Conservation (phyloP, 2,113 vertebrate genomes). For the Bucco capensis region DNA sequence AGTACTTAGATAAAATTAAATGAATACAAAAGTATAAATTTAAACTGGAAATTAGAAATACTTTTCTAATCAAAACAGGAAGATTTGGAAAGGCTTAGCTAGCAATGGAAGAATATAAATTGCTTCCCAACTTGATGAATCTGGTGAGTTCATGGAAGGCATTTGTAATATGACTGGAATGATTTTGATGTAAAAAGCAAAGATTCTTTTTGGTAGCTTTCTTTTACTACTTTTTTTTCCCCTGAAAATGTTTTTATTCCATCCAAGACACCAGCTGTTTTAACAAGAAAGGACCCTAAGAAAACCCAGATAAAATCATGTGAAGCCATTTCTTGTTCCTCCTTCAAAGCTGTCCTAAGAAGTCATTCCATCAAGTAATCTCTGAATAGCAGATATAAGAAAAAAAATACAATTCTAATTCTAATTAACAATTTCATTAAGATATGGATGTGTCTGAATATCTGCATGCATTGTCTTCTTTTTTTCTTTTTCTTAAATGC, state of each 20-base stretch:
- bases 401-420: not conserved
- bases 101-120: not conserved
- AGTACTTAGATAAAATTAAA: constrained; percentile 7
- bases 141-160: not conserved
- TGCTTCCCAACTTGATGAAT: not conserved
- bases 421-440: not conserved
- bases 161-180: not conserved
- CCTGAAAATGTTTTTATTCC: not conserved
- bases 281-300: not conserved
- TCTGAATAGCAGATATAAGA: not conserved
- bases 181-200: not conserved
- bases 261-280: not conserved
- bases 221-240: not conserved
- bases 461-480: not conserved
- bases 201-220: not conserved
- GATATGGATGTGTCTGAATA: not conserved
- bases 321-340: not conserved
- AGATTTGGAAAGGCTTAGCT: constrained; percentile 2
- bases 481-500: not conserved
- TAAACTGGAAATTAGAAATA: not conserved
- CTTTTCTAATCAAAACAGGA: not conserved
- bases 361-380: not conserved
- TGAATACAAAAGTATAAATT: not conserved
- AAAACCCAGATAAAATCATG: not conserved
- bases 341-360: not conserved